Evolutionary conservation across 2,797 vertebrate genomes (phyloP).

Genomic region (Eospalax fontanierii): DNA sequence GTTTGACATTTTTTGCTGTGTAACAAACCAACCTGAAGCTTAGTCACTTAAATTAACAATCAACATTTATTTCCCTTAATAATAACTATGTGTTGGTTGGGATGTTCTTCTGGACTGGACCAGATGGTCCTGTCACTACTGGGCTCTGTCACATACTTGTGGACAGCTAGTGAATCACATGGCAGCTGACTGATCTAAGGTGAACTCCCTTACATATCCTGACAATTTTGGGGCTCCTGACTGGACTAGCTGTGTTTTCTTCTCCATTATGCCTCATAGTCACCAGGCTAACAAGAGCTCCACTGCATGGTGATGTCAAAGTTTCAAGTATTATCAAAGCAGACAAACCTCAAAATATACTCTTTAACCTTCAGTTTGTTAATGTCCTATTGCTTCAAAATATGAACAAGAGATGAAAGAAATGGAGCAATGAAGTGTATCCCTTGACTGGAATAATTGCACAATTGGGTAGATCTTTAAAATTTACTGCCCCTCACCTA

Average conservation of each 20-base stretch:
- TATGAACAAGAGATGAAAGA: neutral
- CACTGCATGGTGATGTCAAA: neutral
- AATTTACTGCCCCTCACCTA: neutral
- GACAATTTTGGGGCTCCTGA: neutral
- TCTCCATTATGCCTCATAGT: neutral
- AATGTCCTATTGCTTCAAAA: slow-evolving; percentile 2
- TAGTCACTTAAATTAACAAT: slow-evolving; percentile 1
- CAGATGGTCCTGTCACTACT: neutral
- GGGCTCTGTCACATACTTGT: neutral
- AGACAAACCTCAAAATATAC: neutral
- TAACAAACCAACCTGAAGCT: neutral
- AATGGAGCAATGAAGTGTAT: neutral
- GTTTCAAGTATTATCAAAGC: neutral
- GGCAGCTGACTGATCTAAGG: neutral
- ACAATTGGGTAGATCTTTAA: neutral
- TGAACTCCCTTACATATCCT: neutral
- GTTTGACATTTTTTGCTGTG: neutral
- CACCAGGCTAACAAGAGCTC: neutral
- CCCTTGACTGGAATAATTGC: neutral
- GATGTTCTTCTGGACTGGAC: neutral
- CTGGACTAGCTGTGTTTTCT: neutral
- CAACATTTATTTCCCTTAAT: slow-evolving; percentile 40
- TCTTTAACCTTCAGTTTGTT: slow-evolving; percentile 38
- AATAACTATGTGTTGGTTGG: neutral
- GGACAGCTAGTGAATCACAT: neutral